Conservation (phyloP, 2,888 invertebrate genomes). For the Tridacna gigas region DNA sequence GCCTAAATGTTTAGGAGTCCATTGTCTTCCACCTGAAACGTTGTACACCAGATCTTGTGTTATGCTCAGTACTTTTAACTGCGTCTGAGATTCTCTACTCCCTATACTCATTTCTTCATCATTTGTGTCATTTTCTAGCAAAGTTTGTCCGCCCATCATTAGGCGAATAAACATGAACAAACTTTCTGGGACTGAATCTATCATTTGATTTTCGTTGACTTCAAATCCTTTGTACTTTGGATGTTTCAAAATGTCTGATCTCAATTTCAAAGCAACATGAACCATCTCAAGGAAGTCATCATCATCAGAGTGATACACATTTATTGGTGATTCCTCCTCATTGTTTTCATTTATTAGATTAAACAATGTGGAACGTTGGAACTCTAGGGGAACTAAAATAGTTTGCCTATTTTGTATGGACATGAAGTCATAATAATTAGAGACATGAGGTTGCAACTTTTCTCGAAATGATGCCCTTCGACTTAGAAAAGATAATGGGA, state of each 20-base stretch:
- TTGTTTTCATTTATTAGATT: neutral
- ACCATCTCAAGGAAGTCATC: constrained; percentile 16
- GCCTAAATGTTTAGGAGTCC: constrained; percentile 35
- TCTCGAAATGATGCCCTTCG: neutral
- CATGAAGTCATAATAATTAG: too few relatives aligned
- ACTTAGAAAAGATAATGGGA: neutral
- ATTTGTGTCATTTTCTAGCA: neutral
- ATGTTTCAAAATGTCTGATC: constrained; percentile 11
- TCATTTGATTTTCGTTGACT: constrained; percentile 4
- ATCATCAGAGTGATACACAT: neutral
- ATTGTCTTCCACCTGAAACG: constrained; percentile 20
- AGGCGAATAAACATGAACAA: constrained; percentile 3
- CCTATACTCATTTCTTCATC: neutral
- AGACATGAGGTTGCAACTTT: too few relatives aligned
- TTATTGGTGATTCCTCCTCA: neutral
- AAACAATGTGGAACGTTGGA: neutral
- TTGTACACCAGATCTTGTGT: constrained; percentile 32
- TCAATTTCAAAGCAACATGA: constrained; percentile 24
- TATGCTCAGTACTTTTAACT: constrained; percentile 9
- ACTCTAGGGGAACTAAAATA: too few relatives aligned
- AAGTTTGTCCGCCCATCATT: constrained; percentile 4
- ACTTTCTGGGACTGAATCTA: constrained; percentile 10
- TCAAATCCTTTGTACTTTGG: neutral
- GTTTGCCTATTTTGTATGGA: too few relatives aligned
- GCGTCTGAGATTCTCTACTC: neutral